phyloP scores from a whole-genome alignment of 1,140 invertebrate genomes.

The Planococcus citri region DNA sequence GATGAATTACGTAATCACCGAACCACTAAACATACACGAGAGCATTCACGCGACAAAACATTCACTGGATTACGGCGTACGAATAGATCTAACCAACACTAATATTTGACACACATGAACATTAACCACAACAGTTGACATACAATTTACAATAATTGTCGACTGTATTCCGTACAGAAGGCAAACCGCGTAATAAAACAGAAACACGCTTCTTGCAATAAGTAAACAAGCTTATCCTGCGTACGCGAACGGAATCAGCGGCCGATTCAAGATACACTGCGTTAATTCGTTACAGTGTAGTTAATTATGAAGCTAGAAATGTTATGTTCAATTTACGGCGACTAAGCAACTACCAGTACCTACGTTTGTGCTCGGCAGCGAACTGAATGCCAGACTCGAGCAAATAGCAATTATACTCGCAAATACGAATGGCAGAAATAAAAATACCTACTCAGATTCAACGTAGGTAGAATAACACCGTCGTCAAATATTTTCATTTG shows the following conservation, averaged over 20 bases:
- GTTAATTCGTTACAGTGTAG: slow-evolving; percentile 6
- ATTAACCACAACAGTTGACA: background rate
- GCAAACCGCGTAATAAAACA: background rate
- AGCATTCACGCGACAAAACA: slow-evolving; percentile 2
- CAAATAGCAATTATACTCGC: too few species aligned
- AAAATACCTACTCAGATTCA: too few species aligned
- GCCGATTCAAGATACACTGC: background rate
- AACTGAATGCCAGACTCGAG: too few species aligned
- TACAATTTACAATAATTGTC: background rate
- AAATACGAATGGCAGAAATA: too few species aligned
- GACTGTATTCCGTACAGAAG: background rate
- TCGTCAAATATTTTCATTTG: too few species aligned
- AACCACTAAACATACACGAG: background rate
- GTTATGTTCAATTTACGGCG: too few species aligned
- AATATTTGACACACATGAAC: background rate
- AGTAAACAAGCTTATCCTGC: slow-evolving; percentile 6
- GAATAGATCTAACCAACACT: background rate
- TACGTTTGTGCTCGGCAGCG: background rate
- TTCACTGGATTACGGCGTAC: background rate
- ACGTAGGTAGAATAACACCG: too few species aligned
- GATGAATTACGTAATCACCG: background rate
- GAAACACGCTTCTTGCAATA: background rate
- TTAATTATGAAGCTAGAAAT: background rate
- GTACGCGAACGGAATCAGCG: background rate
- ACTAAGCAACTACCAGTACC: too few species aligned